Base-by-base conservation (phyloP, 2,113 vertebrate genomes). In the Epinephelus lanceolatus region DNA sequence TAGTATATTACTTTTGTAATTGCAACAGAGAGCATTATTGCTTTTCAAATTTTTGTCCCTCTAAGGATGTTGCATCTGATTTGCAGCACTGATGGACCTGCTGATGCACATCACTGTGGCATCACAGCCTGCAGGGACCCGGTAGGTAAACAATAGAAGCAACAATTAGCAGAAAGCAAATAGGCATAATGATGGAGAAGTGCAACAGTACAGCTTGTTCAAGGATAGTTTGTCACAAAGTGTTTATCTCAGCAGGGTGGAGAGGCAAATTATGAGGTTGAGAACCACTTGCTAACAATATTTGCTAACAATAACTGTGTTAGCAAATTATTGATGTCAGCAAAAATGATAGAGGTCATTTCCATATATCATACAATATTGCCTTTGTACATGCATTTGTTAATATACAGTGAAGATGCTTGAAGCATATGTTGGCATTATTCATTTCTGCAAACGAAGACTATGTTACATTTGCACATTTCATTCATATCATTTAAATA, bases 1-100 rank as follows among this genome's bases (percentile, higher is more conserved):
- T 52, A 45, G 11, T 45, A 6, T n/a, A 66, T 73, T 72, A 69
- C 42, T 19, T 40, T 49, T 85, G 37, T 62, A 62, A 70, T 37
- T 27, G 5, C 30, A 19, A 51, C 30, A 61, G 6, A 23, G n/a
- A 45, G 40, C 42, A 19, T 49, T 78, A 40, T 30, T 78, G 12
- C 40, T 69, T 77, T 42, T 55, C n/a, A 11, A 49, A 17, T 65
- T 62, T 80, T 27, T 27, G 13, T 59, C 25, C 11, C 47, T 73
- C 11, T 11, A 0, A 12, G 21, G 18, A 65, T 25, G 3, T 14
- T 61, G 42, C 6, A 33, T 51, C n/a, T 17, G 55, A 61, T 21
- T 9, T 18, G 17, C 9, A 78, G 63, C 42, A 8, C 69, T 8
- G 30, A 53, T 12, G 13, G 45, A 69, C 17, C 11, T 49, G 51